phyloP scores from a whole-genome alignment of 2,797 vertebrate species.

The Hippocampus kuda region DNA sequence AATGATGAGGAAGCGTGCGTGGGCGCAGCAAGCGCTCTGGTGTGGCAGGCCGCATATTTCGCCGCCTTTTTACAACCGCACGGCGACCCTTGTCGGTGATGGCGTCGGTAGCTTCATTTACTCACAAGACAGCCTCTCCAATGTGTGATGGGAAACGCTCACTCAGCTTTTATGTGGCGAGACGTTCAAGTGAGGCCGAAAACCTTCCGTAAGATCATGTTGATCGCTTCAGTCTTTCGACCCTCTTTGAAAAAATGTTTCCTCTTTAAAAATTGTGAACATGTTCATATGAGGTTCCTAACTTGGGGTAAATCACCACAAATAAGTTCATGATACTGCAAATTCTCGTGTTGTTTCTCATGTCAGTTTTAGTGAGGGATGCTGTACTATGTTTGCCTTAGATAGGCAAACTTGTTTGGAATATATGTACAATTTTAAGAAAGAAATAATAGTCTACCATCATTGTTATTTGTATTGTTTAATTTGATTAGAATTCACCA shows the following conservation, averaged over 20 bases:
- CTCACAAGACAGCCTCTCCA: slow-evolving; percentile 8
- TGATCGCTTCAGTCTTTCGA: neutral
- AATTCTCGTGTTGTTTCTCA: too few species aligned
- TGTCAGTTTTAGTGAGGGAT: too few species aligned
- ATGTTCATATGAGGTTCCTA: neutral
- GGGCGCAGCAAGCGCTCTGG: slow-evolving; percentile 33
- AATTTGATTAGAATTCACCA: too few species aligned
- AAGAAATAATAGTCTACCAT: too few species aligned
- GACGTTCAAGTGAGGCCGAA: neutral
- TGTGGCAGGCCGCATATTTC: slow-evolving; percentile 5
- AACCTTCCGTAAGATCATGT: neutral
- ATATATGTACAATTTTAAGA: too few species aligned
- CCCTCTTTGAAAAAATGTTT: neutral
- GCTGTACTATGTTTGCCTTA: too few species aligned
- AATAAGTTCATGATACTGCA: too few species aligned
- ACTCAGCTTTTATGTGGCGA: slow-evolving; percentile 1
- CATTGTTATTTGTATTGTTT: too few species aligned
- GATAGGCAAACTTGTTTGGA: too few species aligned
- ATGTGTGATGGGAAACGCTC: neutral
- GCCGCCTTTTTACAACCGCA: neutral
- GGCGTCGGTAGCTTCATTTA: slow-evolving; percentile 32
- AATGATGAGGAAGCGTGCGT: slow-evolving; percentile 38
- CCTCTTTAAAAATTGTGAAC: neutral
- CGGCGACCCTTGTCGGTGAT: slow-evolving; percentile 12
- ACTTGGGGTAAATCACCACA: too few species aligned